phyloP scores from a whole-genome alignment of 2,888 invertebrate genomes.

The Callosobruchus maculatus region DNA sequence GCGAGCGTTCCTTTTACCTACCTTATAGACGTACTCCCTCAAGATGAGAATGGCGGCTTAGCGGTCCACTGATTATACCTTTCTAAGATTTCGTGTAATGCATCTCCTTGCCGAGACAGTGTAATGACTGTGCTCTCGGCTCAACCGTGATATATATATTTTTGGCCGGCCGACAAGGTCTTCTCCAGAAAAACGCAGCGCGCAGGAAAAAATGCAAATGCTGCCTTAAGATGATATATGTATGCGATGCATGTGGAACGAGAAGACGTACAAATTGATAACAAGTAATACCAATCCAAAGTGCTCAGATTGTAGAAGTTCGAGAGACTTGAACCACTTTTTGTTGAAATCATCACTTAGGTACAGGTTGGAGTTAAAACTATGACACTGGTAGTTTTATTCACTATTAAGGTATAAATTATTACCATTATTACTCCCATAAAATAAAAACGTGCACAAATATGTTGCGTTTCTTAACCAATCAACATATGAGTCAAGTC shows the following conservation, averaged over 20 bases:
- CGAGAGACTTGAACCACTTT: no score
- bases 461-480: no score
- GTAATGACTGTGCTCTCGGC: slow-evolving; percentile 44
- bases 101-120: slow-evolving; percentile 43
- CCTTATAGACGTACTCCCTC: neutral
- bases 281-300: no score
- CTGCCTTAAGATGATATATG: neutral
- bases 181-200: slow-evolving; percentile 20
- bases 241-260: neutral
- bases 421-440: no score
- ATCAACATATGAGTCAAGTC: no score
- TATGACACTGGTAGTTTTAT: no score
- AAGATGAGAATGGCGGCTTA: slow-evolving; percentile 2
- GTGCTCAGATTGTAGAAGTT: no score
- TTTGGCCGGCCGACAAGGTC: slow-evolving; percentile 18
- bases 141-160: slow-evolving; percentile 40
- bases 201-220: neutral
- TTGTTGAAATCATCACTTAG: no score
- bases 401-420: no score
- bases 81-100: slow-evolving; percentile 46
- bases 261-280: neutral
- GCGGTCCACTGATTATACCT: slow-evolving; percentile 39
- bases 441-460: no score
- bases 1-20: neutral
- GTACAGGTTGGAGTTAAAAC: no score